A percentile compares a stretch with the other conserved stretches of the same genome.
These are phyloP conservation scores for Sanderia malayensis DNA, from an alignment of 30 jellyfish, hydroid and myxozoan genomes.

Conservation along the genomic window DNA sequence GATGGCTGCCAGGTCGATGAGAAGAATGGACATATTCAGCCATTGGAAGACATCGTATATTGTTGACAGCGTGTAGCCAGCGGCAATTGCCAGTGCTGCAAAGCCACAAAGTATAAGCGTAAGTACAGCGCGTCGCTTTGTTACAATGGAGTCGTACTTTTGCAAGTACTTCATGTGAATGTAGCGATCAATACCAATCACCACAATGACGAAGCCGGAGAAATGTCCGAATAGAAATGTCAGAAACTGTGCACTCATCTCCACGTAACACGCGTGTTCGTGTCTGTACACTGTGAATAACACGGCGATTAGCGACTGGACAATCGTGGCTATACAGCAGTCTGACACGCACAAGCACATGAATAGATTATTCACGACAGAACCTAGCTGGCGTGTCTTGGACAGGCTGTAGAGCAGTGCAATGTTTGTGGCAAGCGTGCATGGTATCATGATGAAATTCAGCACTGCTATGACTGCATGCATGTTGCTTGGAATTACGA, in stretches of 20 bases:
- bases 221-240: constrained; percentile 39
- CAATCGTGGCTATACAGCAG: constrained; percentile 27
- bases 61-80: constrained; percentile 29
- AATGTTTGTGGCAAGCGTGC: constrained; percentile 24
- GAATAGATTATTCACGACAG: constrained; percentile 19
- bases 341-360: constrained; percentile 39
- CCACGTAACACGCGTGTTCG: constrained; percentile 18
- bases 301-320: constrained; percentile 31
- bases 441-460: constrained; percentile 24
- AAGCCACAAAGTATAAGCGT: neutral
- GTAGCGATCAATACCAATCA: constrained; percentile 40
- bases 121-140: constrained; percentile 16
- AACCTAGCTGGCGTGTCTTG: constrained; percentile 32
- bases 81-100: constrained; percentile 28
- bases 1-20: constrained; percentile 32
- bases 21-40: constrained; percentile 33
- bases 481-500: too few species aligned
- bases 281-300: constrained; percentile 30
- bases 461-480: constrained; percentile 14
- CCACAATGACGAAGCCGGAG: constrained; percentile 38
- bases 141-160: constrained; percentile 29
- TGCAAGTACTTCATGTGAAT: constrained; percentile 57
- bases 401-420: constrained; percentile 12
- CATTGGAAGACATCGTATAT: constrained; percentile 19
- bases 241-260: constrained; percentile 30